Conservation (phyloP, 30 jellyfish, hydroid and myxozoan genomes). For the Cassiopea andromeda region DNA sequence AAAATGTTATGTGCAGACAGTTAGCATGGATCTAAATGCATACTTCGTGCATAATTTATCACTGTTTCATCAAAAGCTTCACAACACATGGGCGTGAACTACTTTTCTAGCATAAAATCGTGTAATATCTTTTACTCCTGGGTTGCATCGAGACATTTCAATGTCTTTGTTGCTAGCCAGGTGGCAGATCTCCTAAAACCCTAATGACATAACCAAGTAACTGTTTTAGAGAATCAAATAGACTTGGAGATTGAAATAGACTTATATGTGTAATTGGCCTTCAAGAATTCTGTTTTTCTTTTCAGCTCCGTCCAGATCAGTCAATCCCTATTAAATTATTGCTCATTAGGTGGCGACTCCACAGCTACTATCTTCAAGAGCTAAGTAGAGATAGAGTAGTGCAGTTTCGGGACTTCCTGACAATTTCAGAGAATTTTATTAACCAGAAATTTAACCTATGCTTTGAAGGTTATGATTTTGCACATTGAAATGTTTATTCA, state of each 20-base stretch:
- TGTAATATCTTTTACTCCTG: background rate
- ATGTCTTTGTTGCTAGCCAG: background rate
- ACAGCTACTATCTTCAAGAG: too few relatives aligned
- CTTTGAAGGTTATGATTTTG: too few relatives aligned
- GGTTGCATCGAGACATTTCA: background rate
- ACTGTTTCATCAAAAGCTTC: slow-evolving; percentile 1
- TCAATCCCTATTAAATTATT: background rate
- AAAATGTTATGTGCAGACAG: background rate
- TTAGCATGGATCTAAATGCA: background rate
- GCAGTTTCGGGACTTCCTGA: too few relatives aligned
- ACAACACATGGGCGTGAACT: slow-evolving; percentile 2
- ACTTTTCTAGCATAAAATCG: background rate
- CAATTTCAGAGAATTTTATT: too few relatives aligned
- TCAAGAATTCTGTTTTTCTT: background rate
- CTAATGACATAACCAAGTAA: background rate
- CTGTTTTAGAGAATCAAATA: background rate
- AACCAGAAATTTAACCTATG: too few relatives aligned
- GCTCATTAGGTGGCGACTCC: background rate
- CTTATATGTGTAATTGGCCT: background rate
- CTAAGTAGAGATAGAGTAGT: too few relatives aligned
- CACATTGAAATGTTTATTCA: too few relatives aligned
- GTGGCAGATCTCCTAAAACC: background rate
- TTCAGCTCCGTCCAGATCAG: background rate
- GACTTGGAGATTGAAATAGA: background rate
- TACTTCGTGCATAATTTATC: slow-evolving; percentile 17